phyloP scores from a whole-genome alignment of 2,888 invertebrate genomes.

The Archips crataeganus region DNA sequence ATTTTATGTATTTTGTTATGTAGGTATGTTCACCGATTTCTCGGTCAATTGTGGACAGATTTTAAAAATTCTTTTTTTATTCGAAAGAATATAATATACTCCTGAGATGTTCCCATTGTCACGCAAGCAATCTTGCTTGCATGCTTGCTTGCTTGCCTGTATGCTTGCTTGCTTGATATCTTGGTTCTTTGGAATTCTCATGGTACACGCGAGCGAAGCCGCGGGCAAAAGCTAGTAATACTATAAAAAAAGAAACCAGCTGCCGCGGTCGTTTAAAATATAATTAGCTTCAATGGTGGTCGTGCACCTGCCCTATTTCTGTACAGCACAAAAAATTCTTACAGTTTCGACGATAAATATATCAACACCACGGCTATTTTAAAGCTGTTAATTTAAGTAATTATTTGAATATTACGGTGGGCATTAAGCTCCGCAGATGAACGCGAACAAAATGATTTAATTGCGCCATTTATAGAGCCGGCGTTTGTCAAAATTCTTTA shows the following conservation, averaged over 20 bases:
- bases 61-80: too few relatives aligned
- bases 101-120: too few relatives aligned
- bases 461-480: conserved; percentile 32
- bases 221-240: too few relatives aligned
- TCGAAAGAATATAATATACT: too few relatives aligned
- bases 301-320: conserved; percentile 58
- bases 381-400: conserved; percentile 2
- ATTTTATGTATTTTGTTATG: too few relatives aligned
- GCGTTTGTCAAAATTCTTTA: conserved; percentile 31
- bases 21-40: too few relatives aligned
- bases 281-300: conserved; percentile 54
- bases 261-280: conserved; percentile 57
- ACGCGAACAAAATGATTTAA: conserved; percentile 29
- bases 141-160: too few relatives aligned
- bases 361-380: conserved; percentile 21
- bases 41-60: too few relatives aligned
- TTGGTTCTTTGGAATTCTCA: too few relatives aligned
- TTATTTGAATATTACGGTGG: conserved; percentile 13
- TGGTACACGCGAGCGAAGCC: too few relatives aligned
- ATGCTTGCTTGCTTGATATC: too few relatives aligned
- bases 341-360: conserved; percentile 44
- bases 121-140: too few relatives aligned
- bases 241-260: conserved; percentile 55
- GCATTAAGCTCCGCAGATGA: conserved; percentile 5
- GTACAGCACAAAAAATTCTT: conserved; percentile 50